These are phyloP conservation scores for Passerculus sandwichensis DNA, from an alignment of 2,797 vertebrate species.

Conservation along the genomic window DNA sequence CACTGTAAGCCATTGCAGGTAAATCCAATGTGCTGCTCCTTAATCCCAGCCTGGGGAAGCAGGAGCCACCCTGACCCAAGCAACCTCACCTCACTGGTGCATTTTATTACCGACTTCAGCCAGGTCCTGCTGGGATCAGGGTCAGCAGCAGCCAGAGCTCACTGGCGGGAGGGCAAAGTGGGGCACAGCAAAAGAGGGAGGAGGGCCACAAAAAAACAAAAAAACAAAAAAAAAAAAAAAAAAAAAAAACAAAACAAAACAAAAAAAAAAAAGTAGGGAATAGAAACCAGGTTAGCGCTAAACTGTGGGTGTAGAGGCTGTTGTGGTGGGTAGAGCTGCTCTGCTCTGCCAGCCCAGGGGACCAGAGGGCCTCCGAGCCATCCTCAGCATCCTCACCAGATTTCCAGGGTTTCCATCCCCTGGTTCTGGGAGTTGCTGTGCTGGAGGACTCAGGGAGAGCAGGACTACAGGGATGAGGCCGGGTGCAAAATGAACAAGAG, in stretches of 20 bases:
- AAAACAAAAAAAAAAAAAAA: background rate
- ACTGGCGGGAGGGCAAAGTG: background rate
- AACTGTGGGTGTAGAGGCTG: conserved; percentile 19
- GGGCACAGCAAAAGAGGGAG: conserved; percentile 38
- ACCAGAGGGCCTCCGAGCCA: rapidly evolving
- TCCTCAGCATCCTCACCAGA: background rate
- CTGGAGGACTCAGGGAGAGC: background rate
- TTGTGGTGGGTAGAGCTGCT: background rate
- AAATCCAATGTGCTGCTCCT: background rate
- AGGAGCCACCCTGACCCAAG: background rate
- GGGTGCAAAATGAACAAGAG: background rate
- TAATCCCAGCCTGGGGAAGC: background rate
- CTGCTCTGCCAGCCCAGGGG: background rate
- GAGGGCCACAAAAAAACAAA: background rate
- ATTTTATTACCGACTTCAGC: background rate
- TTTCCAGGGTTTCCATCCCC: background rate
- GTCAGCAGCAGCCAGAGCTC: background rate
- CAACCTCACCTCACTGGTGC: background rate
- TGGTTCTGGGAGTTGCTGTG: background rate
- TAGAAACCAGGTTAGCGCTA: conserved; percentile 45
- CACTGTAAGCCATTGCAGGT: background rate
- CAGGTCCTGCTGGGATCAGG: background rate
- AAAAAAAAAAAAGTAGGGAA: background rate
- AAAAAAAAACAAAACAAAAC: background rate
- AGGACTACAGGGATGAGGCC: rapidly evolving